Conservation (phyloP, 2,888 invertebrate species). For the Lasioglossum zephyrum region DNA sequence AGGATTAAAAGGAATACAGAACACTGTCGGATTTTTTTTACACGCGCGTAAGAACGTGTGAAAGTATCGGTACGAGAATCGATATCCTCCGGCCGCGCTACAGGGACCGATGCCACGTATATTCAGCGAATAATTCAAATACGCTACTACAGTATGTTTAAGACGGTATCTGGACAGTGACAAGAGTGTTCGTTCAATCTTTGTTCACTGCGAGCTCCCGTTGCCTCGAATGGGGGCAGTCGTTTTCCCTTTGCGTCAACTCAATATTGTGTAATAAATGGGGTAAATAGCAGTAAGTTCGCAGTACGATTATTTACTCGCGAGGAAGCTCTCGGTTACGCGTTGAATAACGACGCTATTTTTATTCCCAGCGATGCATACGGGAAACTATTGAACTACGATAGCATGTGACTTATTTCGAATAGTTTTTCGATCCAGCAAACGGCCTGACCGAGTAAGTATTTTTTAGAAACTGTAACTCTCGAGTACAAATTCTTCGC, state of each 20-base stretch:
- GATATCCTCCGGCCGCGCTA: neutral
- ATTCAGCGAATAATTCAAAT: neutral
- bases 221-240: neutral
- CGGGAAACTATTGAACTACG: neutral
- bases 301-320: conserved; percentile 6
- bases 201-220: neutral
- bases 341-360: conserved; percentile 5
- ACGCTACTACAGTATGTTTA: conserved; percentile 2
- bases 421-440: neutral
- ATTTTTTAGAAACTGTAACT: neutral
- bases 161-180: conserved; percentile 18
- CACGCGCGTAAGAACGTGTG: neutral
- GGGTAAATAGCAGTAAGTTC: conserved; percentile 10
- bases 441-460: accelerated
- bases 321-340: neutral
- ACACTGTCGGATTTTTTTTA: neutral
- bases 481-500: neutral
- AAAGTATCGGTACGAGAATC: neutral
- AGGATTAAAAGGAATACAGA: neutral
- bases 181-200: conserved; percentile 16
- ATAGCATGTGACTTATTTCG: neutral
- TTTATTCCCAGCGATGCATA: neutral
- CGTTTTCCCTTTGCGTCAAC: conserved; percentile 9
- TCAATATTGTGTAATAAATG: conserved; percentile 12
- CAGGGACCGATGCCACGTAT: neutral